These are phyloP conservation scores for Operophtera brumata DNA, from an alignment of 2,888 invertebrate species.

Conservation along the genomic window DNA sequence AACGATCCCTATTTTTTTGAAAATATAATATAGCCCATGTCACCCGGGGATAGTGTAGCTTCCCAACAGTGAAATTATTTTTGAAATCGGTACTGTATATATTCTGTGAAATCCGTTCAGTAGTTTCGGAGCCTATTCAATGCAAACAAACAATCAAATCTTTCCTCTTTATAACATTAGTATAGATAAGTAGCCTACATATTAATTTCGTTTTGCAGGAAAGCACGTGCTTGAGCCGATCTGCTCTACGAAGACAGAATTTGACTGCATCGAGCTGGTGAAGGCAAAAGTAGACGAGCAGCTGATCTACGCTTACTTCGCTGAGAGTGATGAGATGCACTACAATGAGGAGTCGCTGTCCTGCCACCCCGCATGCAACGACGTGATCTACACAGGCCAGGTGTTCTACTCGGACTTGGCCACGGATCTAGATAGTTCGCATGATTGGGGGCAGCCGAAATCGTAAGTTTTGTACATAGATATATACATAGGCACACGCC, in stretches of 20 bases:
- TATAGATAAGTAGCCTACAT: no score
- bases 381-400: constrained; percentile 66
- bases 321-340: constrained; percentile 60
- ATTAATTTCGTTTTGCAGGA: constrained; percentile 41
- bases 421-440: constrained; percentile 40
- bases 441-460: constrained; percentile 47
- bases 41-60: no score
- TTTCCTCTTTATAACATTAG: no score
- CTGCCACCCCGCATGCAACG: constrained; percentile 71
- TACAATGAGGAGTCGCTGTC: constrained; percentile 47
- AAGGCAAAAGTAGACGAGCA: constrained; percentile 63
- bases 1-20: no score
- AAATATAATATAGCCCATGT: no score
- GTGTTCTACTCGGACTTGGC: constrained; percentile 71
- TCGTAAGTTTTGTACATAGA: constrained; percentile 42
- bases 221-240: constrained; percentile 55
- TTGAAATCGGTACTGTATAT: no score
- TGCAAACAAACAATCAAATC: no score
- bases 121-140: no score
- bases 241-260: constrained; percentile 61
- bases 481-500: no score
- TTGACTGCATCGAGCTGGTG: constrained; percentile 56
- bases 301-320: constrained; percentile 65
- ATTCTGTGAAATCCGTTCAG: no score
- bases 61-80: no score